A percentile compares a stretch with the other conserved stretches of the same genome.
Conservation (phyloP, 2,888 invertebrate species). For the Caenorhabditis sp. region DNA sequence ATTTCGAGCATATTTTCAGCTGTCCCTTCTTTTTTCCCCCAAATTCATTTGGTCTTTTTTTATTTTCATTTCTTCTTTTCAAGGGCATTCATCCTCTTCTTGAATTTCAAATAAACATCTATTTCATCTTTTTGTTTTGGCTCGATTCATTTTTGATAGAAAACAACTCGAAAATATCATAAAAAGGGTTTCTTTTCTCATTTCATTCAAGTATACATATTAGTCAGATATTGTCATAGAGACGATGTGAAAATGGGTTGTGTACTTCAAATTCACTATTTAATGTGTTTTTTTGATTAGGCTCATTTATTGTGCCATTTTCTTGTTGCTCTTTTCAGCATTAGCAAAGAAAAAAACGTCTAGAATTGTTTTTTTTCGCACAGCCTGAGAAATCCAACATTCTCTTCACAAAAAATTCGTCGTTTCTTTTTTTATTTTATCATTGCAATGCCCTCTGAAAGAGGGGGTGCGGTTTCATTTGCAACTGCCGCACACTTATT, state of each 20-base stretch:
- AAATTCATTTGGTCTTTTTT: not conserved
- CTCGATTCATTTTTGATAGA: not conserved
- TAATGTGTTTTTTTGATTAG: too few relatives aligned
- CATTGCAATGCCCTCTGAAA: not conserved
- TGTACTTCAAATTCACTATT: too few relatives aligned
- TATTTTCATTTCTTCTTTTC: not conserved
- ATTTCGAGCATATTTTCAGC: too few relatives aligned
- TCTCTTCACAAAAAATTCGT: slow-evolving; percentile 4
- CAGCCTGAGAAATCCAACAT: too few relatives aligned
- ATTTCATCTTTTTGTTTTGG: not conserved
- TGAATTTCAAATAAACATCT: not conserved
- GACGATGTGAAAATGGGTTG: not conserved
- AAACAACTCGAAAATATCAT: not conserved
- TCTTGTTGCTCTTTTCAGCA: too few relatives aligned
- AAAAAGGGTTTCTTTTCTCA: not conserved
- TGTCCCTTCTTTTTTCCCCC: not conserved
- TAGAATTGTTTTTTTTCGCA: too few relatives aligned
- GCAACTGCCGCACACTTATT: too few relatives aligned
- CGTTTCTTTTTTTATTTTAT: slow-evolving; percentile 5
- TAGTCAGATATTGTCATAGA: not conserved
- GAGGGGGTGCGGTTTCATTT: too few relatives aligned
- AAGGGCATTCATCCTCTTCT: not conserved
- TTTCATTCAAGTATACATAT: not conserved
- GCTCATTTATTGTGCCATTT: too few relatives aligned
- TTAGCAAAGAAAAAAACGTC: too few relatives aligned